Evolutionary conservation across 2,113 vertebrate species (phyloP), one percentile per base, ranked within the genome.

Genomic region (Cinclus cinclus): DNA sequence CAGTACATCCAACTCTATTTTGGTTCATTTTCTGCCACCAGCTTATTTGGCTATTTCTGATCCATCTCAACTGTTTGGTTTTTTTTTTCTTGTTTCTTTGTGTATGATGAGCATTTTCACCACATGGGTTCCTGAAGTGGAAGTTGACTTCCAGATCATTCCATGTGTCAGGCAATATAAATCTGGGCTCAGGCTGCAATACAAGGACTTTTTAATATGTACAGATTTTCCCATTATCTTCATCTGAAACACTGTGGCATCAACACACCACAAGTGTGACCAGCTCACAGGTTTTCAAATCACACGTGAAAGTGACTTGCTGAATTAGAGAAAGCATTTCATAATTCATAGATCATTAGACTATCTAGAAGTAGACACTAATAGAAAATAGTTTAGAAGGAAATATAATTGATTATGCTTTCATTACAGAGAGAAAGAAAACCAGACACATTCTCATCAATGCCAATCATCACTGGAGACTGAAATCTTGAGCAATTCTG

Each of bases 401-500:
- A 78, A 83, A 79, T 42, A 62, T 73, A 62, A 90, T 83, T 3
- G 9, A n/a, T 5, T 7, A 83, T 75, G 41, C 37, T 30, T 83
- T 83, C 55, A 83, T 84, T 46, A 93, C 35, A 63, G 50, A 71
- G 33, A 85, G 93, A 96, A 93, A 97, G 75, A 95, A 97, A 83
- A 13, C 5, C 58, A 96, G 94, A 97, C 85, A 97, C 85, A 46
- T 30, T 65, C 77, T 86, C 94, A 93, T 97, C 97, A 90, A 76
- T 97, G 94, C 94, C 92, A 97, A 94, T 97, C 98, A 98, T 97
- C 97, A 97, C 53, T 96, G 98, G 98, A 98, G 97, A 90, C 41
- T 91, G 89, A 96, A 97, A 96, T 90, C 93, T 96, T 93, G 96
- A 76, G 91, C 94, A 94, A 95, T 94, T 98, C 95, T 98, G 96